A percentile compares a stretch with the other conserved stretches of the same genome.
Conservation (phyloP, 2,113 vertebrate species). For the Tauraco erythrolophus region DNA sequence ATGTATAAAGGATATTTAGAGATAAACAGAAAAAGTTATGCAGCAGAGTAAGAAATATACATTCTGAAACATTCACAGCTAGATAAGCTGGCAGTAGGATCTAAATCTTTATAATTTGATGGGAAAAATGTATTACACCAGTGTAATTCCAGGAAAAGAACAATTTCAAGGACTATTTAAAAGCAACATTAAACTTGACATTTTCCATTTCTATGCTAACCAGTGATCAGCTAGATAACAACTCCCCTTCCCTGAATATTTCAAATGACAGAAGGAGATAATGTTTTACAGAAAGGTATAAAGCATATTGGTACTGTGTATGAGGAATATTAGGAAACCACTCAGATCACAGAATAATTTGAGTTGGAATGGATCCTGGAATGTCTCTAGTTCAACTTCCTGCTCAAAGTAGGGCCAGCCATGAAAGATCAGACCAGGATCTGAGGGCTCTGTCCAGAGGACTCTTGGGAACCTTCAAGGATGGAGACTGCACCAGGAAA, state of each 20-base stretch:
- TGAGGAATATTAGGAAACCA: not conserved
- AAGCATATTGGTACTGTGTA: not conserved
- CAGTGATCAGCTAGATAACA: not conserved
- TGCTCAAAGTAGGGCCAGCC: not conserved
- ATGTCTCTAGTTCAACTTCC: not conserved
- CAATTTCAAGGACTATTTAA: constrained; percentile 1
- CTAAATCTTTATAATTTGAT: not conserved
- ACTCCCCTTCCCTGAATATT: not conserved
- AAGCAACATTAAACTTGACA: not conserved
- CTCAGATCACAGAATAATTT: not conserved
- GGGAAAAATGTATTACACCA: not conserved
- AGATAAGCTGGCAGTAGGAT: not conserved
- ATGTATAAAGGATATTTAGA: not conserved
- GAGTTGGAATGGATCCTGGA: not conserved
- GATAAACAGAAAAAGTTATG: not conserved
- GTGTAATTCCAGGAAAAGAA: not conserved
- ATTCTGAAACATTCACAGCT: not conserved
- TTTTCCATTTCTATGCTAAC: constrained; percentile 11
- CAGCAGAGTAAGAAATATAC: not conserved
- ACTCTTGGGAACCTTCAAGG: not conserved
- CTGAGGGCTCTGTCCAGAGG: not conserved
- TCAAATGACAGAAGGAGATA: not conserved
- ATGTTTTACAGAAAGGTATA: not conserved
- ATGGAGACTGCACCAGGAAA: not conserved
- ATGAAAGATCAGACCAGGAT: not conserved